Percentiles rank a stretch among this genome's conserved stretches.
Conservation (phyloP, 1,140 invertebrate species). For the Theocolax elegans region DNA sequence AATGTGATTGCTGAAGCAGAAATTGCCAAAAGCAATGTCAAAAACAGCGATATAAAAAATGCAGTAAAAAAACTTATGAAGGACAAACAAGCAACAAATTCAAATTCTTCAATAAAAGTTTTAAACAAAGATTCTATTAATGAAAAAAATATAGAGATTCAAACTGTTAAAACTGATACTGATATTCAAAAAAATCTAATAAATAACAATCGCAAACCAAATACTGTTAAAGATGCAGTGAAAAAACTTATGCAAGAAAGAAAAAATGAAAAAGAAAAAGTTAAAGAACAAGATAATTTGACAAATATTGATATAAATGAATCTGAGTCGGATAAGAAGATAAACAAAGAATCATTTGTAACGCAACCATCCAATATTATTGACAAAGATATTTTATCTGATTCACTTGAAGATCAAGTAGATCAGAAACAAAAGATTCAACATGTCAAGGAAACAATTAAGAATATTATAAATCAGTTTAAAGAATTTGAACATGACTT, state of each 20-base stretch:
- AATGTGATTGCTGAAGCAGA: neutral
- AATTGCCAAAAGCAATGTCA: neutral
- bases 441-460: constrained; percentile 61
- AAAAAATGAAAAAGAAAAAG: constrained; percentile 54
- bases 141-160: constrained; percentile 45
- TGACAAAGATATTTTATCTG: neutral
- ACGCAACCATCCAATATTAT: neutral
- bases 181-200: constrained; percentile 9
- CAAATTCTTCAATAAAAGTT: neutral
- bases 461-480: constrained; percentile 63
- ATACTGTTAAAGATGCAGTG: constrained; percentile 56
- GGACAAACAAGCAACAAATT: neutral
- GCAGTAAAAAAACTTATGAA: constrained; percentile 29
- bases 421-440: constrained; percentile 36
- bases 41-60: constrained; percentile 17
- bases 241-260: constrained; percentile 62
- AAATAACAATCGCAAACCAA: constrained; percentile 44
- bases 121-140: constrained; percentile 3
- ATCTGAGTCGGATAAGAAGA: neutral
- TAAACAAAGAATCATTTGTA: neutral
- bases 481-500: constrained; percentile 63
- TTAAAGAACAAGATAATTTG: constrained; percentile 26
- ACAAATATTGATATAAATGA: neutral
- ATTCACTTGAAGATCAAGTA: constrained; percentile 28
- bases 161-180: constrained; percentile 40